Base-by-base conservation (phyloP, 1,140 invertebrate genomes). In the Ectropis grisescens region DNA sequence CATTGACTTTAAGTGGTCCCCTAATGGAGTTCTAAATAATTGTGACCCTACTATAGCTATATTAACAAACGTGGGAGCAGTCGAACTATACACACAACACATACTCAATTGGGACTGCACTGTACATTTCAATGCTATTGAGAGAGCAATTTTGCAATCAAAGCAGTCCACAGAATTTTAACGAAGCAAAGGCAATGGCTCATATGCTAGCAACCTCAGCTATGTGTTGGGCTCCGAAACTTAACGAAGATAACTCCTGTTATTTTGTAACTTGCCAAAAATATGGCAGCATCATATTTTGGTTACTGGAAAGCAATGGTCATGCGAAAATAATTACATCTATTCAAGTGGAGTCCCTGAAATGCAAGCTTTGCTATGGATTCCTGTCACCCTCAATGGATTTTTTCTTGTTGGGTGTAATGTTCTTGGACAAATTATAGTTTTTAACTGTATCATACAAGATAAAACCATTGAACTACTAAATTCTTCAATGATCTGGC, bases 21-120 rank as follows among this genome's bases (percentile, higher is more conserved):
- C 24, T n/a, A 26, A 7, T 6, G 24, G 24, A 7, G 2, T 26
- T 7, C 10, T 26, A n/a, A 24, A 38, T 27, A 26, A 26, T n/a
- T 6, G n/a, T 7, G 24, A 26, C 2, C 41, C 33, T 37, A 35
- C 60, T 11, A 16, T 80, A 11, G 61, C 75, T 4, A 29, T 61
- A 13, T 34, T 80, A 3, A 80, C 62, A 29, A 75, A 62, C 42
- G 48, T 67, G 22, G 75, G 75, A 1, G 60, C 61, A 39, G 38
- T 80, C 0, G 58, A 74, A 15, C 24, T 80, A 10, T 67, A 48
- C 46, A 40, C 4, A 26, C 34, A 24, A 11, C 13, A 34, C 11
- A 60, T 33, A 33, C 38, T 33, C 5, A 16, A 25, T n/a, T 76
- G 58, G 50, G 15, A 3, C 2, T 52, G 33, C 31, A 13, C 66